These are phyloP conservation scores for Ophion ellenae DNA, from an alignment of 2,888 invertebrate genomes.

Conservation along the genomic window DNA sequence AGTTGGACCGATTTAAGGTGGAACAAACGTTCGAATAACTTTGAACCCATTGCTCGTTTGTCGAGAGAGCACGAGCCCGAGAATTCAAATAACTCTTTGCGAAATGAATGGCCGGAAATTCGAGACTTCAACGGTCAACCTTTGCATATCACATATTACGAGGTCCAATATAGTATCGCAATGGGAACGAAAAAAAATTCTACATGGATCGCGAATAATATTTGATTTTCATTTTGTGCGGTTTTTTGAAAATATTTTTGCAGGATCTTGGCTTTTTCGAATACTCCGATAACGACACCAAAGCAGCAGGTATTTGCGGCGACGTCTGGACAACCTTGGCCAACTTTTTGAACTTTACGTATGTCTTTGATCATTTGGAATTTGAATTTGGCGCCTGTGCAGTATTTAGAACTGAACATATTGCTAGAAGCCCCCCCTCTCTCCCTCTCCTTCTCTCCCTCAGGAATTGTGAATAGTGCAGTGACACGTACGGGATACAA, in stretches of 20 bases:
- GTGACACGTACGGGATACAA: no score
- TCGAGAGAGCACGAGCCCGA: constrained; percentile 14
- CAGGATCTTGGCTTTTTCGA: constrained; percentile 55
- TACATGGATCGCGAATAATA: neutral
- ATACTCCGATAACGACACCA: constrained; percentile 69
- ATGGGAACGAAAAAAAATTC: neutral
- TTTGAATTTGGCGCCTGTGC: neutral
- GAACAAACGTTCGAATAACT: constrained; percentile 42
- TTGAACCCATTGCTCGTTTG: constrained; percentile 32
- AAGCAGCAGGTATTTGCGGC: constrained; percentile 68
- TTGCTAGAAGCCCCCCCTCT: no score
- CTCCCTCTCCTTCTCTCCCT: no score
- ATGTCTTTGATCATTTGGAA: constrained; percentile 31
- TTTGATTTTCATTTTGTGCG: neutral
- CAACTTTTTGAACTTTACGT: constrained; percentile 73
- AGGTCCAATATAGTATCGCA: constrained; percentile 55
- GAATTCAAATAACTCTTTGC: neutral
- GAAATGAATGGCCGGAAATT: constrained; percentile 44
- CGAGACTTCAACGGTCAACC: constrained; percentile 64
- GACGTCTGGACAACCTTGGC: constrained; percentile 70
- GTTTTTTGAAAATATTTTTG: neutral
- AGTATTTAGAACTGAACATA: no score
- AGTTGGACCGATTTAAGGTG: constrained; percentile 23
- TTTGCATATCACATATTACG: constrained; percentile 61
- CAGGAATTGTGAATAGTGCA: no score